Evolutionary conservation across 2,888 invertebrate genomes (phyloP), one percentile per base, ranked within the genome.

Genomic region (Norana najaformis): DNA sequence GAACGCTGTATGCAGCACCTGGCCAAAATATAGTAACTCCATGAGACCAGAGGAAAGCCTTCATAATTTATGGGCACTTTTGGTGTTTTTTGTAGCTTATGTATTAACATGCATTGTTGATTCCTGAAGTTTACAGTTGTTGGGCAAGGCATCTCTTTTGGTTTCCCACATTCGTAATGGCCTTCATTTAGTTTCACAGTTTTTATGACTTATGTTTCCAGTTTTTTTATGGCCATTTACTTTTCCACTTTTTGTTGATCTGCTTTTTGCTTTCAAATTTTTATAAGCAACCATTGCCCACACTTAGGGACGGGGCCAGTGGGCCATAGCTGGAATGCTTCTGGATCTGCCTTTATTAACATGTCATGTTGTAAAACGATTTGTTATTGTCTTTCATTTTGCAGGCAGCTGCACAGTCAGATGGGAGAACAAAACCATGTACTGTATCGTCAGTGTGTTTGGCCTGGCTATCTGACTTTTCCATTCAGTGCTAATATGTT

Each of bases 371-470:
- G 20, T 85, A 36, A 35, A 85, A 34, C 34, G 23, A 85, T 34
- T 83, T 85, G 36, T 36, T 30, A 18, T 36, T 85, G 85, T 85
- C 35, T 35, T 83, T 83, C 34, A 83, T 94, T 37, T 90, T 38
- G 89, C 94, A 95, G 95, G 95, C 38, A 98, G 98, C 93, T 99
- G 98, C 96, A 99, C 99, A 36, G 98, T 99, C 18, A 97, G 99
- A 95, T 99, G 99, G 99, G 99, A 99, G 94, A 99, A 99, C 95
- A 99, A 99, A 95, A 98, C 98, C 36, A 98, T 99, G 98, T 99
- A 99, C 95, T 99, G 99, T 95, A 99, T 99, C 94, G 98, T 98
- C 90, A 98, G 98, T 90, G 98, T 98, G 53, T 98, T 98, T 95
- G 98, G 98, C 89, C 95, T 97, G 92, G 96, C 97, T 91, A 96